These are phyloP conservation scores for Latrodectus geometricus DNA, from an alignment of 1,140 invertebrate species.

Conservation along the genomic window DNA sequence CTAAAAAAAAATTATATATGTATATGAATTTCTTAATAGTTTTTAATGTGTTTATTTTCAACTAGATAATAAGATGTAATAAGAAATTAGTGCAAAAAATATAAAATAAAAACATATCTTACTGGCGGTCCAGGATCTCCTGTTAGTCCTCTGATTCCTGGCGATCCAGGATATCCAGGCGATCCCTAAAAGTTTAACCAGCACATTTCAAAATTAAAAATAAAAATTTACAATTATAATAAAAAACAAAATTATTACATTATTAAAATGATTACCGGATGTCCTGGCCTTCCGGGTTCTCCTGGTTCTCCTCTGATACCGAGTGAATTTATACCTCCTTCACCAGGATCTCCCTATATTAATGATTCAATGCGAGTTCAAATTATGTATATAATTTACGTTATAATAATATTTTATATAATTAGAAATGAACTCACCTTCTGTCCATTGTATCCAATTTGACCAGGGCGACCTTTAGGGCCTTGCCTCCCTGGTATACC, in stretches of 20 bases:
- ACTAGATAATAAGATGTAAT: too few species aligned
- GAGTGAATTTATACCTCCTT: conserved; percentile 84
- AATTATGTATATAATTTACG: neutral
- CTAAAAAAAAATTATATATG: too few species aligned
- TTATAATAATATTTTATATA: too few species aligned
- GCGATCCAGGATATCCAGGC: conserved; percentile 37
- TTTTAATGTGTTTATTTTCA: too few species aligned
- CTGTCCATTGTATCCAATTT: conserved; percentile 69
- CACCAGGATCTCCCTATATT: conserved; percentile 78
- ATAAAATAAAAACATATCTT: neutral
- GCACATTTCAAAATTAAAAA: neutral
- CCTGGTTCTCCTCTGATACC: conserved; percentile 82
- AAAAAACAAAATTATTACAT: neutral
- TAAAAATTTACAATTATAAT: neutral
- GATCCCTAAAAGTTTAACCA: conserved; percentile 35
- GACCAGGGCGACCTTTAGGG: conserved; percentile 67
- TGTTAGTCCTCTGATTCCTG: conserved; percentile 25
- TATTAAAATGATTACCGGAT: conserved; percentile 47
- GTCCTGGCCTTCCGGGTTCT: conserved; percentile 72
- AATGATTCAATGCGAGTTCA: neutral
- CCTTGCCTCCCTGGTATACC: conserved; percentile 72
- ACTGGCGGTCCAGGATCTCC: conserved; percentile 33
- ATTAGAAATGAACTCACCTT: too few species aligned
- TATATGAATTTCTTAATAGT: too few species aligned
- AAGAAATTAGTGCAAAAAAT: too few species aligned